Percentiles rank a stretch among this genome's conserved stretches.
phyloP scores from a whole-genome alignment of 1,140 invertebrate genomes.

The Dryas iulia region DNA sequence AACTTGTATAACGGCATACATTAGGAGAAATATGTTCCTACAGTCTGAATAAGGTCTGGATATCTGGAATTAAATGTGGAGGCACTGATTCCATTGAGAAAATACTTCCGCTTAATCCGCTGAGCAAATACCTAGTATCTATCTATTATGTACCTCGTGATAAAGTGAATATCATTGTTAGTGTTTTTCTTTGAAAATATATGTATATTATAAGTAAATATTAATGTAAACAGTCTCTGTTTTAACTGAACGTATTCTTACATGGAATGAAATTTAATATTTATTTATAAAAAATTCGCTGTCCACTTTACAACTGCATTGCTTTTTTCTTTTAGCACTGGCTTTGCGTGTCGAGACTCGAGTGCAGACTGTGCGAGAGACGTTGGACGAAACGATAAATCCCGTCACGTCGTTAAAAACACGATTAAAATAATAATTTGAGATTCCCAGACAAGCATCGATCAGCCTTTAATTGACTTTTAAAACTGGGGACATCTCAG shows the following conservation, averaged over 20 bases:
- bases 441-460: constrained; percentile 36
- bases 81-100: too few species aligned
- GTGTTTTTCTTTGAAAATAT: too few species aligned
- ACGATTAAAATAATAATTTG: constrained; percentile 51
- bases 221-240: too few species aligned
- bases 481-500: constrained; percentile 26
- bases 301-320: constrained; percentile 36
- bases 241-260: neutral
- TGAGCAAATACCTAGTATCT: too few species aligned
- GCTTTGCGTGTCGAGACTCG: constrained; percentile 48
- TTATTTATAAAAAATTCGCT: constrained; percentile 18
- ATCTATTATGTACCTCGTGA: too few species aligned
- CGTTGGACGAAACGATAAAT: constrained; percentile 51
- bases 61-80: too few species aligned
- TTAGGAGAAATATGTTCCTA: too few species aligned
- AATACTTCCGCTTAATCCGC: too few species aligned
- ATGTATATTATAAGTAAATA: too few species aligned
- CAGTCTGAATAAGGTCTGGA: too few species aligned
- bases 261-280: constrained; percentile 23
- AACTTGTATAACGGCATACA: too few species aligned
- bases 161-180: too few species aligned
- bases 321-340: constrained; percentile 44
- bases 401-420: constrained; percentile 42
- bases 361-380: constrained; percentile 37
- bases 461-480: constrained; percentile 43